Percentiles rank a stretch among this genome's conserved stretches.
phyloP scores from a whole-genome alignment of 2,113 vertebrate species.

The Dasypus novemcinctus region DNA sequence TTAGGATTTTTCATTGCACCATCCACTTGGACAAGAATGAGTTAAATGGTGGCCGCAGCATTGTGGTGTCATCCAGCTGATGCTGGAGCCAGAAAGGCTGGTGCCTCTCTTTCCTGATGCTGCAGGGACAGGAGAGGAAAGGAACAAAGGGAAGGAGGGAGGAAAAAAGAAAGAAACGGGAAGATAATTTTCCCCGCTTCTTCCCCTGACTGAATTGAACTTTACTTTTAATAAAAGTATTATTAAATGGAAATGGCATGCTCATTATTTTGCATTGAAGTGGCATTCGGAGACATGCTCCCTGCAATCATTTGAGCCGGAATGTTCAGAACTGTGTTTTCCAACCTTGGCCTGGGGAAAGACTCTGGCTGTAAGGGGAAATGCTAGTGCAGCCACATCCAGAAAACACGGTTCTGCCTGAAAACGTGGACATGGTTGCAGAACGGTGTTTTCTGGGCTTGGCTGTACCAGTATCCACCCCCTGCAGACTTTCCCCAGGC shows the following conservation, averaged over 20 bases:
- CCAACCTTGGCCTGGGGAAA: too few relatives aligned
- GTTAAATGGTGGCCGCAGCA: neutral
- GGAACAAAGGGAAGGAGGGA: neutral
- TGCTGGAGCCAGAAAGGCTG: neutral
- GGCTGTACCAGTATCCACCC: neutral
- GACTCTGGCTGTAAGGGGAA: too few relatives aligned
- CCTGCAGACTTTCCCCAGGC: neutral
- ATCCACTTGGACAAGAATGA: neutral
- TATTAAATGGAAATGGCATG: conserved; percentile 65
- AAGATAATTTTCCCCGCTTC: conserved; percentile 28
- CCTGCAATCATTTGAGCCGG: conserved; percentile 49
- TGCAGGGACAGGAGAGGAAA: neutral
- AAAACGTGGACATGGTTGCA: too few relatives aligned
- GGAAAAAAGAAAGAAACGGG: neutral
- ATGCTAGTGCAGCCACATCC: too few relatives aligned
- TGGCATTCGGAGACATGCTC: conserved; percentile 51
- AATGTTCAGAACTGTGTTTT: neutral
- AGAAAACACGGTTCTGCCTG: too few relatives aligned
- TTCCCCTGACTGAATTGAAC: conserved; percentile 62
- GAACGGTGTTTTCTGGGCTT: neutral
- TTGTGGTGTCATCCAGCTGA: neutral
- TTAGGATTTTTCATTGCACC: neutral
- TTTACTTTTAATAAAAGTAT: conserved; percentile 74
- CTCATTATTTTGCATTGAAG: conserved; percentile 61
- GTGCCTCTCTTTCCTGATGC: neutral